phyloP scores from a whole-genome alignment of 2,113 vertebrate species.

The human (Homo sapiens) region GRCh38 chr2:224405501-224406000 shows the following conservation, averaged over 20 bases:
- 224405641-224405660: fast-evolving
- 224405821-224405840: fast-evolving
- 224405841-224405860: fast-evolving
- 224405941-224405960: fast-evolving
- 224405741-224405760: neutral
- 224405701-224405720: fast-evolving
- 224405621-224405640: neutral
- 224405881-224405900: neutral
- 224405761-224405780: neutral
- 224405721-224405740: neutral
- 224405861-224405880: neutral
- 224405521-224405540: neutral
- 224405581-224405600: neutral
- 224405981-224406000: fast-evolving
- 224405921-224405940: fast-evolving
- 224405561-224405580: neutral
- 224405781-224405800: neutral
- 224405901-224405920: neutral
- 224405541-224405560: neutral
- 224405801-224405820: neutral
- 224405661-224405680: neutral
- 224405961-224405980: neutral
- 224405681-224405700: neutral
- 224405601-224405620: neutral
- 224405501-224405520: fast-evolving